These are phyloP conservation scores for Invenusta paracnida DNA, from an alignment of 2,888 invertebrate species.

Conservation along the genomic window DNA sequence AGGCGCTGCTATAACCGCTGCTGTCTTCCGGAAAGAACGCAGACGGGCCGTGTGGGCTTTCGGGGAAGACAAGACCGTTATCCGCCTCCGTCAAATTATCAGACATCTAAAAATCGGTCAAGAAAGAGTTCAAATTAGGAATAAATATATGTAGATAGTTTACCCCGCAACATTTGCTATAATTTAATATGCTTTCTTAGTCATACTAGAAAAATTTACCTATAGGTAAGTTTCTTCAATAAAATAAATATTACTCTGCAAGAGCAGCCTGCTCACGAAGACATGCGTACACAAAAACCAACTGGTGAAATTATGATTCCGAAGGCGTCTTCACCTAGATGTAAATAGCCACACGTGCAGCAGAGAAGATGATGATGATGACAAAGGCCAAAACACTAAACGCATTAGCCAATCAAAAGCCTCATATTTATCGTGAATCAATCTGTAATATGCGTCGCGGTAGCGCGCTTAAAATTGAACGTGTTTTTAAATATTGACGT, in stretches of 20 bases:
- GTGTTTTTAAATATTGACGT: background rate
- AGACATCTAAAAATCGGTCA: conserved; percentile 16
- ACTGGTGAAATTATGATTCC: background rate
- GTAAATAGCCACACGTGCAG: conserved; percentile 2
- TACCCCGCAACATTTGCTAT: background rate
- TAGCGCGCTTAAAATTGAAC: background rate
- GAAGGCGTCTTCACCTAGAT: background rate
- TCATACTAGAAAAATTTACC: no score
- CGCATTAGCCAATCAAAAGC: background rate
- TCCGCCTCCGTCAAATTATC: background rate
- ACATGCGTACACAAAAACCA: background rate
- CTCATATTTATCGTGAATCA: background rate
- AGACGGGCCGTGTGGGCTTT: background rate
- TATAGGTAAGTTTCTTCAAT: no score
- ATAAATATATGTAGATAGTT: background rate
- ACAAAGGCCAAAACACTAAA: conserved; percentile 14
- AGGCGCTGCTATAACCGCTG: conserved; percentile 7
- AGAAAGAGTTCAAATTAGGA: background rate
- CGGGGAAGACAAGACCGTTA: background rate
- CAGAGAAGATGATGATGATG: no score
- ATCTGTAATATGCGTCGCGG: background rate
- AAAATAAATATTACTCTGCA: no score
- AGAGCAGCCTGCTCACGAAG: no score
- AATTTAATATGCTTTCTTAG: no score
- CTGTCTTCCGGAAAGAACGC: background rate